Conservation (phyloP, 2,797 vertebrate species). For the Chlorospingus semifuscus region DNA sequence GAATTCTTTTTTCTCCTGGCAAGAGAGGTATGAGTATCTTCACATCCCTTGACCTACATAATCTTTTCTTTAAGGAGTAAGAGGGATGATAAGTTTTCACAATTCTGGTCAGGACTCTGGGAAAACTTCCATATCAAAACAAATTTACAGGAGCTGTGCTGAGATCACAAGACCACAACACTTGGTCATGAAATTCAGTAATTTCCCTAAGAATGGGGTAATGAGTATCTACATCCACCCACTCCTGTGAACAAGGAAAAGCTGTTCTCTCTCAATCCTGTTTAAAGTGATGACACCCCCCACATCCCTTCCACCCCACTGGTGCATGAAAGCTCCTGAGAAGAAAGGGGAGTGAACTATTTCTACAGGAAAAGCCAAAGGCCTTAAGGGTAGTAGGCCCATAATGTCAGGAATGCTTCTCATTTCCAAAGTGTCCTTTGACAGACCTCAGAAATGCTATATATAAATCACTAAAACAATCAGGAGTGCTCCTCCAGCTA, state of each 20-base stretch:
- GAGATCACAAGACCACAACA: constrained; percentile 43
- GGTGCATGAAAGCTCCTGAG: background rate
- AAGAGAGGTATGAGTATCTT: background rate
- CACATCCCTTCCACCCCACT: background rate
- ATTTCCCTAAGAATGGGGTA: constrained; percentile 29
- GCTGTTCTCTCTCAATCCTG: constrained; percentile 10
- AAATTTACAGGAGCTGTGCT: background rate
- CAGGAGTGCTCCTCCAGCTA: background rate
- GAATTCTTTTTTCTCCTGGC: background rate
- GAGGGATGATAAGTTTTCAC: background rate
- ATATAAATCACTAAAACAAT: background rate
- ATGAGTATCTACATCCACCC: constrained; percentile 15
- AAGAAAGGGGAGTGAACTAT: background rate
- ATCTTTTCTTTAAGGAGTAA: background rate
- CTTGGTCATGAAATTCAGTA: background rate
- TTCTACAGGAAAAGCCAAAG: background rate
- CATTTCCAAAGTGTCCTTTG: background rate
- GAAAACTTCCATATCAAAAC: background rate
- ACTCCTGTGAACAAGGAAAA: constrained; percentile 16
- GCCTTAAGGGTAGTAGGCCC: background rate
- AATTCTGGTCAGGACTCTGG: background rate
- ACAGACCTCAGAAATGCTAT: background rate
- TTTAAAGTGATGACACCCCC: background rate
- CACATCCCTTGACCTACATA: background rate
- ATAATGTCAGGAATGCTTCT: background rate